These are phyloP conservation scores for Carduelis carduelis DNA, from an alignment of 2,797 vertebrate genomes.

Conservation along the genomic window DNA sequence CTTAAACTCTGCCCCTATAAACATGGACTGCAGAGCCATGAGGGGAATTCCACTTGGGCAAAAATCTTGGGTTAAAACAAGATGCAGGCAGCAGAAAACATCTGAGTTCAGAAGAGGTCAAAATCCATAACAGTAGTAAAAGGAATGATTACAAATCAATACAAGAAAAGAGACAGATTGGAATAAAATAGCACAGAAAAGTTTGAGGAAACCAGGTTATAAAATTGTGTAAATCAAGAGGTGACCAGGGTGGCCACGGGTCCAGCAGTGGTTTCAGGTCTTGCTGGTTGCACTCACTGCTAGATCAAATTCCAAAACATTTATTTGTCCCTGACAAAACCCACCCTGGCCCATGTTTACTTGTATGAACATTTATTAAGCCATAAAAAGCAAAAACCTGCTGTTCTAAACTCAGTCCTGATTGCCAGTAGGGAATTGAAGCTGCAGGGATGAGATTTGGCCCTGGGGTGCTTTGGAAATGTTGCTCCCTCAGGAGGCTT, in stretches of 20 bases:
- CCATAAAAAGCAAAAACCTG: not conserved
- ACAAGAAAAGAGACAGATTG: not conserved
- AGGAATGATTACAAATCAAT: not conserved
- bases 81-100: not conserved
- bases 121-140: not conserved
- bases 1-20: not conserved
- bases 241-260: not conserved
- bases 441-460: accelerated
- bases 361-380: not conserved
- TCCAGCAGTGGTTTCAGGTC: not conserved
- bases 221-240: not conserved
- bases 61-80: not conserved
- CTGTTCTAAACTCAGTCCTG: not conserved
- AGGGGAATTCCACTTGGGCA: not conserved
- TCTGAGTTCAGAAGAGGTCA: not conserved
- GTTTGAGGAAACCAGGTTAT: not conserved
- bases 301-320: not conserved
- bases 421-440: not conserved
- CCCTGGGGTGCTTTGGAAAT: not conserved
- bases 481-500: not conserved
- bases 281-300: not conserved
- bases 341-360: not conserved
- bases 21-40: not conserved
- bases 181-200: not conserved
- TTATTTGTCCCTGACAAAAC: not conserved